phyloP scores from a whole-genome alignment of 2,888 invertebrate species.

The Fabriciana adippe region DNA sequence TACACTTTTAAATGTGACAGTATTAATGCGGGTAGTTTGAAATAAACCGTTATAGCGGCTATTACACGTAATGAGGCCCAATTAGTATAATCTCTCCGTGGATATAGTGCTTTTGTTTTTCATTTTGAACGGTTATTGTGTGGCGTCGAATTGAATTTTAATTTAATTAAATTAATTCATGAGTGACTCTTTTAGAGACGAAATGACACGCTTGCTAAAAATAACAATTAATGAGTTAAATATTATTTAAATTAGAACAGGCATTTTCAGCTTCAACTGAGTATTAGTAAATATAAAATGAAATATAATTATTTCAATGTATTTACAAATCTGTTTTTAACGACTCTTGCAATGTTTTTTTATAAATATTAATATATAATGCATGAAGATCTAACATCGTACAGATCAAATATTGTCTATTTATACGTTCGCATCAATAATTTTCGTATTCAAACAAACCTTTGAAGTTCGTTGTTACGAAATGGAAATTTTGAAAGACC shows the following conservation, averaged over 20 bases:
- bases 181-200: background rate
- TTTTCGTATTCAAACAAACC: conserved; percentile 15
- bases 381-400: background rate
- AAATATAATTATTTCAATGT: too few relatives aligned
- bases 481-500: conserved; percentile 44
- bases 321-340: too few relatives aligned
- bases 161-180: conserved; percentile 21
- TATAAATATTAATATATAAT: too few relatives aligned
- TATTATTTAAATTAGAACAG: too few relatives aligned
- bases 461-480: conserved; percentile 22
- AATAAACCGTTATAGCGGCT: conserved; percentile 32
- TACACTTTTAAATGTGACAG: conserved; percentile 16
- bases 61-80: conserved; percentile 36
- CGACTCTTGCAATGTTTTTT: too few relatives aligned
- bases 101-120: conserved; percentile 35
- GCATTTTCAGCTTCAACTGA: too few relatives aligned
- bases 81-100: conserved; percentile 36
- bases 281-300: too few relatives aligned
- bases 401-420: conserved; percentile 11
- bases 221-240: too few relatives aligned
- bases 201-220: background rate
- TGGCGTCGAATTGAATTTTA: conserved; percentile 32
- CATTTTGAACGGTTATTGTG: conserved; percentile 32
- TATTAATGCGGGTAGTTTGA: conserved; percentile 30
- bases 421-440: conserved; percentile 6